phyloP scores from a whole-genome alignment of 2,888 invertebrate species.

The Volucella inanis region DNA sequence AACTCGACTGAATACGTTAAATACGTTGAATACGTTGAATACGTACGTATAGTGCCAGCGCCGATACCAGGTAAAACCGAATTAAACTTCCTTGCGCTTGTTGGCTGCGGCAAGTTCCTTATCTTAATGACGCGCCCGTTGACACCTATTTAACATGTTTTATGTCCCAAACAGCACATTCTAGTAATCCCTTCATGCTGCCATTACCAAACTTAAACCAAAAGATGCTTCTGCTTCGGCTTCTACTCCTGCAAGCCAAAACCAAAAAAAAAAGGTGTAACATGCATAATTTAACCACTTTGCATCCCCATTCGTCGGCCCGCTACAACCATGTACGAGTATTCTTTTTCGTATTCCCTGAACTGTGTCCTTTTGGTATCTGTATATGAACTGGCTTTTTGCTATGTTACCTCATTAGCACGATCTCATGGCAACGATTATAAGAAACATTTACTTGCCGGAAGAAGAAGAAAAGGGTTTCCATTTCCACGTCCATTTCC shows the following conservation, averaged over 20 bases:
- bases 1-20: too few relatives aligned
- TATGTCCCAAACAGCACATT: slow-evolving; percentile 49
- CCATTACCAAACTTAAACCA: background rate
- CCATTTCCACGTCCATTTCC: too few relatives aligned
- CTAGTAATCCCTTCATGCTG: background rate
- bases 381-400: slow-evolving; percentile 15
- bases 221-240: slow-evolving; percentile 21
- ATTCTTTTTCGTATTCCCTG: too few relatives aligned
- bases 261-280: slow-evolving; percentile 47
- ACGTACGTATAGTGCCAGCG: too few relatives aligned
- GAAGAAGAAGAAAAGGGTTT: slow-evolving; percentile 55
- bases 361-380: background rate
- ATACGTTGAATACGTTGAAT: too few relatives aligned
- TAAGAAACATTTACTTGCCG: slow-evolving; percentile 65
- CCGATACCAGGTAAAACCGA: slow-evolving; percentile 14
- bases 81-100: slow-evolving; percentile 21
- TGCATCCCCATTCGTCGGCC: slow-evolving; percentile 35
- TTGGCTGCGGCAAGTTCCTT: slow-evolving; percentile 49
- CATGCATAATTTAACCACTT: slow-evolving; percentile 68
- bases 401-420: slow-evolving; percentile 69
- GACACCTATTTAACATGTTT: slow-evolving; percentile 73
- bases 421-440: slow-evolving; percentile 56
- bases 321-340: background rate
- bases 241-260: background rate
- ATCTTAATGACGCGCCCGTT: slow-evolving; percentile 70